These are phyloP conservation scores for Gonocerus acuteangulatus DNA, from an alignment of 2,888 invertebrate genomes.

Conservation along the genomic window DNA sequence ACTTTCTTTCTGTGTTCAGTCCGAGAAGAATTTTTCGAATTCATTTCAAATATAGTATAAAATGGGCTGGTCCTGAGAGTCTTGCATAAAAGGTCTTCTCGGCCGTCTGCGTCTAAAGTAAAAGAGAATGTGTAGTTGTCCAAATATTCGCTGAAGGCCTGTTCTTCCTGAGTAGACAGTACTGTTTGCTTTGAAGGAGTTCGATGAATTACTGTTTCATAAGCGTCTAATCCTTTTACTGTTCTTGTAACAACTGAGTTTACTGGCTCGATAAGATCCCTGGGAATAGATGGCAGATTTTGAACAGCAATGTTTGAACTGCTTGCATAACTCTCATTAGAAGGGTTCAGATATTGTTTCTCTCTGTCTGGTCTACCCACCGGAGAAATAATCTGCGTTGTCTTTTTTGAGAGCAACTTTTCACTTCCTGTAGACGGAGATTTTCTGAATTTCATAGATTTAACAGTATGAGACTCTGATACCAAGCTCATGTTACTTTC, in stretches of 20 bases:
- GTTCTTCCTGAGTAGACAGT: background rate
- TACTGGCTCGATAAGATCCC: no score
- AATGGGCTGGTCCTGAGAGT: constrained; percentile 3
- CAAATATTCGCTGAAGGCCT: constrained; percentile 9
- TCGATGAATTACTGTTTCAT: background rate
- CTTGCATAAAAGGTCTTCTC: background rate
- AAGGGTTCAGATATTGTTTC: no score
- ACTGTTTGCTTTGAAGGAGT: background rate
- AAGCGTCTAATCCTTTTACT: background rate
- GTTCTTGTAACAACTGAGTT: no score
- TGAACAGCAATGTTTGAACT: no score
- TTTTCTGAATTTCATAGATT: background rate
- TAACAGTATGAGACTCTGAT: background rate
- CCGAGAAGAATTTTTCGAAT: background rate
- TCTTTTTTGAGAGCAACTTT: background rate
- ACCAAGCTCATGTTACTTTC: constrained; percentile 13
- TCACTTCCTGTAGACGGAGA: background rate
- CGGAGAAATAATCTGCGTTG: background rate
- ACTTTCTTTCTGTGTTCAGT: background rate
- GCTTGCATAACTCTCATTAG: no score
- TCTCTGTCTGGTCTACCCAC: no score
- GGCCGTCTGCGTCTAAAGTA: constrained; percentile 6
- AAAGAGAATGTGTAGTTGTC: constrained; percentile 9
- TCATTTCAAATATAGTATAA: constrained; percentile 1
- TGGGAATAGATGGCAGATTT: no score